Base-by-base conservation (phyloP, 2,888 invertebrate genomes). In the Resseliella maxima region DNA sequence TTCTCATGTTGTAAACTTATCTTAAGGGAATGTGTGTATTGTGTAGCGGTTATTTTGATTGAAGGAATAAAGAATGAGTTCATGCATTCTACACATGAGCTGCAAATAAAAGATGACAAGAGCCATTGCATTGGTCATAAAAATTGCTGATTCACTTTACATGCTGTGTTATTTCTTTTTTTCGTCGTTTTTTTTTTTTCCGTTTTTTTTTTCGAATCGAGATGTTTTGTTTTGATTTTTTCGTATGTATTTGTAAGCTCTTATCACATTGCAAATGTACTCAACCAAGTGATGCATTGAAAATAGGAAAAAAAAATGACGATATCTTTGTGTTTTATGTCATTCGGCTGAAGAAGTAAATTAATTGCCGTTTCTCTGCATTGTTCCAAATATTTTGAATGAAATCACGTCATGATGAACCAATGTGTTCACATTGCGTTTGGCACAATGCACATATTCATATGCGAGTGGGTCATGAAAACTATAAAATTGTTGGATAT, bases 51-150 rank as follows among this genome's bases (percentile, higher is more conserved):
- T 72, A 31, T 72, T 72, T 72, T 72, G 72, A 72, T 72, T 72
- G 72, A 72, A 59, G 59, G 72, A 72, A 72, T 72, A 72, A 72
- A 72, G n/a, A 72, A 72, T 72, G 31, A 72, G 72, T 72, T 31
- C 72, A 72, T 72, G 12, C 27, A 50, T 59, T 59, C 59, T 59
- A 31, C 72, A 72, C 72, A 72, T 72, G 31, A n/a, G 35, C 72
- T 72, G 31, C 72, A 72, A 72, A 72, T n/a, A 72, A 72, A 72
- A 72, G 72, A 31, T n/a, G 72, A n/a, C n/a, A 72, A 72, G 72
- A 72, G 72, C 72, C 72, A 72, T 31, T 72, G 72, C 72, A 72
- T 72, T 72, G 72, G 72, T 72, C 72, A 72, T 72, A 72, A 72
- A 72, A 72, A 72, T 35, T 72, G 72, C 72, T 72, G 72, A 72